These are phyloP conservation scores for Tamandua tetradactyla DNA, from an alignment of 2,797 vertebrate species.

Conservation along the genomic window DNA sequence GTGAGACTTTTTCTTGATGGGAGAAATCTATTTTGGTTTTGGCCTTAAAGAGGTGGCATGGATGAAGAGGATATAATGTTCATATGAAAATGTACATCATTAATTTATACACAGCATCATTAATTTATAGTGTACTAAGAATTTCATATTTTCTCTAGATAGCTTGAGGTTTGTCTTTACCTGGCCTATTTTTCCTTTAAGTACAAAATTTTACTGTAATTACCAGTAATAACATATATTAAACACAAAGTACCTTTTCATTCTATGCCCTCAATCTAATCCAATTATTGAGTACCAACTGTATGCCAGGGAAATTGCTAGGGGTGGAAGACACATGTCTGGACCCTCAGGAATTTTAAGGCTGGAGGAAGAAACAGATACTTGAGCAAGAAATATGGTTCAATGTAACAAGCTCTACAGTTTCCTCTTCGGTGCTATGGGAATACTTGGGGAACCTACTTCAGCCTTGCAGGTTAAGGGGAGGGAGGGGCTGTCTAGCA, in stretches of 20 bases:
- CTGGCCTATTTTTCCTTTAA: background rate
- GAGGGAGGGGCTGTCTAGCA: background rate
- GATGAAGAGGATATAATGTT: background rate
- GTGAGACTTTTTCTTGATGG: background rate
- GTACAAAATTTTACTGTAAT: background rate
- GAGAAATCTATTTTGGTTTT: background rate
- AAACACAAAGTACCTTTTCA: background rate
- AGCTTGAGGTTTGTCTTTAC: constrained; percentile 1
- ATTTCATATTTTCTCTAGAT: background rate
- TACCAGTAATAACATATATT: background rate
- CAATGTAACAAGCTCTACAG: background rate
- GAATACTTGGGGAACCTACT: background rate
- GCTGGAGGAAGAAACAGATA: background rate
- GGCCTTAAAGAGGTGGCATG: background rate
- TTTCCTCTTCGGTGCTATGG: background rate
- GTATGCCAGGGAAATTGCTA: background rate
- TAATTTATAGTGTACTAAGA: background rate
- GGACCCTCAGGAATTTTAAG: background rate
- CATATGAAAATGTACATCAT: background rate
- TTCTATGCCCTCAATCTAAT: background rate
- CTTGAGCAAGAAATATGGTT: background rate
- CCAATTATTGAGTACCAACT: background rate
- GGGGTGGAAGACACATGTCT: background rate
- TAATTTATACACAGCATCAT: background rate
- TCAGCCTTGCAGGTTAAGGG: background rate